phyloP scores from a whole-genome alignment of 2,113 vertebrate species.

The Pan troglodytes region NHGRI_mPanTro3-v2.1_pri NC_072408.2:18027501-18028000 shows the following conservation, averaged over 20 bases:
- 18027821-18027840: background rate
- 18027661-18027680: background rate
- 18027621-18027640: background rate
- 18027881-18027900: background rate
- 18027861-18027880: background rate
- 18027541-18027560: too few species aligned
- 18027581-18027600: too few species aligned
- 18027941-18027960: background rate
- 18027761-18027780: background rate
- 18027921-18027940: background rate
- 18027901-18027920: background rate
- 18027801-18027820: background rate
- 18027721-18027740: background rate
- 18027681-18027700: background rate
- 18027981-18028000: background rate
- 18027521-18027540: too few species aligned
- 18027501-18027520: too few species aligned
- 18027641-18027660: background rate
- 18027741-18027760: background rate
- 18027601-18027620: background rate
- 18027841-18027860: background rate
- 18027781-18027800: background rate
- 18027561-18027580: too few species aligned
- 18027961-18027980: background rate
- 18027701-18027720: background rate